These are phyloP conservation scores for Tridacna gigas DNA, from an alignment of 2,888 invertebrate genomes.

Conservation along the genomic window DNA sequence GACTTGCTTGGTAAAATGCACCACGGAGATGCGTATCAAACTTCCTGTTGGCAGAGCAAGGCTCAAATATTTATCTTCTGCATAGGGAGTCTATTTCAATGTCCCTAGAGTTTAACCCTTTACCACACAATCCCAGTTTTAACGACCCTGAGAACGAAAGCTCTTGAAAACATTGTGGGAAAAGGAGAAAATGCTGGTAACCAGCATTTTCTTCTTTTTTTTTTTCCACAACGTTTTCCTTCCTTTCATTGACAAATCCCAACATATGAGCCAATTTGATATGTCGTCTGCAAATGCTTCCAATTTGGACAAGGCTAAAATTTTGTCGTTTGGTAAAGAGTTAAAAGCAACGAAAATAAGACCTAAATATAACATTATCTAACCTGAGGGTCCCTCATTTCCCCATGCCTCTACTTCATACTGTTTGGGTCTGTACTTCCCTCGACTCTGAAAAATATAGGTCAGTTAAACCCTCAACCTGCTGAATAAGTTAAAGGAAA, in stretches of 20 bases:
- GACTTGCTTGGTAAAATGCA: not conserved
- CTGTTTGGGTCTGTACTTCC: slow-evolving; percentile 34
- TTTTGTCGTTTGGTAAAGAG: not conserved
- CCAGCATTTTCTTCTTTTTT: not conserved
- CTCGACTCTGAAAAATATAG: slow-evolving; percentile 3
- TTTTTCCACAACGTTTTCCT: not conserved
- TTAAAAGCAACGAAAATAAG: not conserved
- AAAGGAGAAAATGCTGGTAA: not conserved
- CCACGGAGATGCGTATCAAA: not conserved
- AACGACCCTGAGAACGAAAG: not conserved
- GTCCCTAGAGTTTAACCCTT: not conserved
- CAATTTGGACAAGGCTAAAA: not conserved
- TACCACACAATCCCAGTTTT: not conserved
- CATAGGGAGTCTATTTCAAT: not conserved
- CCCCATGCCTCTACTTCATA: slow-evolving; percentile 38
- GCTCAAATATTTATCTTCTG: not conserved
- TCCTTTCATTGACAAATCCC: not conserved
- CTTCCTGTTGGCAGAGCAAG: too few relatives aligned
- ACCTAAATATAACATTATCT: too few relatives aligned
- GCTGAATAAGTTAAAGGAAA: too few relatives aligned
- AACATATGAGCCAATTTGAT: not conserved
- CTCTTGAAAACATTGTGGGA: not conserved
- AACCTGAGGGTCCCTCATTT: slow-evolving; percentile 13
- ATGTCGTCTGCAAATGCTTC: not conserved
- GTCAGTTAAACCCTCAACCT: not conserved